A percentile compares a stretch with the other conserved stretches of the same genome.
phyloP scores from a whole-genome alignment of 2,888 invertebrate species.

The Orthonychiurus folsomi region DNA sequence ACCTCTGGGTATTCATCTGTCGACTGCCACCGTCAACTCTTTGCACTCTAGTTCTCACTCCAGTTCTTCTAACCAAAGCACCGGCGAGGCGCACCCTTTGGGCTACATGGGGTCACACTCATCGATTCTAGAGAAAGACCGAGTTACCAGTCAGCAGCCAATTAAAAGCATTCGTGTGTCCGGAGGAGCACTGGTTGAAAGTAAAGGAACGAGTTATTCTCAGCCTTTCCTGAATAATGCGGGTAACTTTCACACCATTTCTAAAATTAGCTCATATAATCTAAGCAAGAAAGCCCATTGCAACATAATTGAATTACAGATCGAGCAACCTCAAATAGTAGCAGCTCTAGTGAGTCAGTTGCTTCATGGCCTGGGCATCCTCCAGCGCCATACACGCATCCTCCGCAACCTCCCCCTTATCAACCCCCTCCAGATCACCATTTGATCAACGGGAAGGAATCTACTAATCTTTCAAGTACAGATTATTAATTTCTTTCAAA shows the following conservation, averaged over 20 bases:
- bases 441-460: conserved; percentile 35
- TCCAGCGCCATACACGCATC: conserved; percentile 23
- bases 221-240: conserved; percentile 28
- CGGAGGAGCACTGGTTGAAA: conserved; percentile 26
- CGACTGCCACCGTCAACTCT: conserved; percentile 35
- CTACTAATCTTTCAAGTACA: no score
- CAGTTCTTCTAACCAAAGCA: conserved; percentile 40
- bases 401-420: conserved; percentile 38
- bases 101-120: conserved; percentile 33
- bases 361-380: conserved; percentile 35
- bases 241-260: conserved; percentile 19
- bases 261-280: no score
- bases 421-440: conserved; percentile 40
- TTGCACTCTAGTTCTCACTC: conserved; percentile 42
- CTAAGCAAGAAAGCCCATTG: no score
- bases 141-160: conserved; percentile 21
- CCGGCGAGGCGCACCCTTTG: conserved; percentile 33
- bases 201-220: conserved; percentile 31
- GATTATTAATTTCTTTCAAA: no score
- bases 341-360: conserved; percentile 39
- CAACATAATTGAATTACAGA: no score
- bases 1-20: conserved; percentile 28
- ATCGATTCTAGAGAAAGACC: conserved; percentile 29
- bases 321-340: conserved; percentile 37
- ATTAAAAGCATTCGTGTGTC: conserved; percentile 15